Evolutionary conservation across 2,888 invertebrate genomes (phyloP), one percentile per base, ranked within the genome.

Genomic region (Caradrina kadenii): DNA sequence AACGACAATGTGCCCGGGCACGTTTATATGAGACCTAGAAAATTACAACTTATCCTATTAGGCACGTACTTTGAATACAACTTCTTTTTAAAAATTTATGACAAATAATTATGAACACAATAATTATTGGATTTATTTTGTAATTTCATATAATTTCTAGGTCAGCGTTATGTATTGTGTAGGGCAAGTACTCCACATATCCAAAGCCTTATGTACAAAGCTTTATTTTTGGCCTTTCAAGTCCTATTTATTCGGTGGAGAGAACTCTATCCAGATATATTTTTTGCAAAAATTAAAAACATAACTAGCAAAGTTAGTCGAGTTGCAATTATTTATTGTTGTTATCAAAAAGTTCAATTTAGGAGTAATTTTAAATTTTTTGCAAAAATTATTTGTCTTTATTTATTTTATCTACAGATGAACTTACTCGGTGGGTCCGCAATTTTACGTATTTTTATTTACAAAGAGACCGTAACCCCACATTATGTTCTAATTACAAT

Each of bases 341-440:
- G 45, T n/a, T 26, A n/a, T 7, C 4, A 35, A 73, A 55, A 45
- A 6, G 19, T 11, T 17, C 0, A 52, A 21, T 55, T 63, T 67
- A 8, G 48, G 48, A 66, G 60, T 55, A 45, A 69, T 55, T 81
- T 69, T 55, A 70, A 70, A 55, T 63, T 62, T 67, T 75, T 80
- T 83, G 82, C 81, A 82, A 84, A 82, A 79, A 77, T 77, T 81
- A 82, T 70, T 67, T 64, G 65, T 70, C 65, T 80, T 65, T 73
- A 21, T 72, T 79, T 83, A 82, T 84, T 85, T 83, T 87, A 83
- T 87, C 85, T 86, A 91, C 91, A 91, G 87, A 87, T 88, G 91
- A 90, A 88, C 87, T 90, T 91, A 93, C 88, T 92, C 94, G 95
- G 95, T 95, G 95, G 95, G 94, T 90, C 83, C 88, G 86, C 87